phyloP scores from a whole-genome alignment of 2,888 invertebrate genomes.

The Agrotis exclamationis region DNA sequence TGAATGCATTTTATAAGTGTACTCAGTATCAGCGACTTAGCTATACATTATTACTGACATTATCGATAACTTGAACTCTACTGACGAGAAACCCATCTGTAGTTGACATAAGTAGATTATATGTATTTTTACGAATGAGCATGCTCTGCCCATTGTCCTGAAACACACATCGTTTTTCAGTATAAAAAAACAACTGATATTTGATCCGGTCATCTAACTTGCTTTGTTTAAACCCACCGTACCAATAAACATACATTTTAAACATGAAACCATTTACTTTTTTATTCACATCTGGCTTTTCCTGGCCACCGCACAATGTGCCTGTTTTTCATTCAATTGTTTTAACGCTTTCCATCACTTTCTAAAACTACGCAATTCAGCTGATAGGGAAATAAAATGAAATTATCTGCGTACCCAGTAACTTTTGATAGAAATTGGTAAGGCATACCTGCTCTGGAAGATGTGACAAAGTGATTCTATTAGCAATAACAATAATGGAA shows the following conservation, averaged over 20 bases:
- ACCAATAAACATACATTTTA: conserved; percentile 15
- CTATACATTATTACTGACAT: too few species aligned
- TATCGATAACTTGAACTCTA: too few species aligned
- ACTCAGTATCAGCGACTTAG: too few species aligned
- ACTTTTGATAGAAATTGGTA: too few species aligned
- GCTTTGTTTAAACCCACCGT: conserved; percentile 33
- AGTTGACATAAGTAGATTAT: too few species aligned
- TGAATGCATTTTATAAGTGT: too few species aligned
- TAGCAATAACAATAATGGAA: too few species aligned
- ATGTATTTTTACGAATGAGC: background rate
- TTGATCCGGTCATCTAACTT: conserved; percentile 8
- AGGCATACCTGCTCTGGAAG: too few species aligned
- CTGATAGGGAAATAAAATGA: background rate
- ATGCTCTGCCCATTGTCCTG: background rate
- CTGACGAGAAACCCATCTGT: too few species aligned
- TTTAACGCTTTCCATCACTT: conserved; percentile 12
- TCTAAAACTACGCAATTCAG: background rate
- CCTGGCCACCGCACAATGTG: conserved; percentile 9
- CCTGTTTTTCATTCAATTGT: conserved; percentile 17
- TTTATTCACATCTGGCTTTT: conserved; percentile 26
- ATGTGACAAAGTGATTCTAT: too few species aligned
- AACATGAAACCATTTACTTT: conserved; percentile 10
- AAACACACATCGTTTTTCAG: conserved; percentile 9
- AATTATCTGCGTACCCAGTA: too few species aligned
- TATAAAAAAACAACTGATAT: conserved; percentile 19